Evolutionary conservation across 1,140 invertebrate species (phyloP), one percentile per base, ranked within the genome.

Genomic region (Eriocheir sinensis): DNA sequence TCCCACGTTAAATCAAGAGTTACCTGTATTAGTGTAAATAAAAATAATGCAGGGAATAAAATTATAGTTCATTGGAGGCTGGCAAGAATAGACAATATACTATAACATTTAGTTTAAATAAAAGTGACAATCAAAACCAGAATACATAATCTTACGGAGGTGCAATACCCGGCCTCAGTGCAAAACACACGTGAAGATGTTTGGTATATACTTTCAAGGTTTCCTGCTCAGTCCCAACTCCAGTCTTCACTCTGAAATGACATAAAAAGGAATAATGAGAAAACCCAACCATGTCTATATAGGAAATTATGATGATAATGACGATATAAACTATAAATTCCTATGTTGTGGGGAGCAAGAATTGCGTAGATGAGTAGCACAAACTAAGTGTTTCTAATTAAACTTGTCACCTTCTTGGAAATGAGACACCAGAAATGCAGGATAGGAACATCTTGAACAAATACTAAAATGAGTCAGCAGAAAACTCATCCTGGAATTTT

Each of bases 221-320:
- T 21, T 32, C 38, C 44, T 93, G 8, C 48, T 94, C 89, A 94
- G 36, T 94, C 94, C 94, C 94, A 94, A 38, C 44, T 94, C 94
- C 94, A 94, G 36, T 94, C 94, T 86, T 94, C 94, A 94, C 80
- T 85, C 94, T 94, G 89, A 6, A 92, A 85, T n/a, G 12, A n/a
- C n/a, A 12, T 3, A 80, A 15, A 85, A 83, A 60, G 15, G 38
- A 93, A 41, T n/a, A 12, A 92, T 81, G 41, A 40, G 21, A 38
- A 2, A 27, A 38, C 80, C 38, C 3, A n/a, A 6, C 60, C 9
- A 81, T 32, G 34, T 36, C 1, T 81, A 3, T 3, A 36, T 0
- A 1, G 27, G 30, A n/a, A n/a, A n/a, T 27, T 32, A 81, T 81
- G n/a, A 30, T 81, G 12, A 30, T 81, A n/a, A 3, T 27, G 27